Percentiles rank a stretch among this genome's conserved stretches.
phyloP scores from a whole-genome alignment of 53 echinoderm and acorn worm genomes.

The Actinopyga echinites region DNA sequence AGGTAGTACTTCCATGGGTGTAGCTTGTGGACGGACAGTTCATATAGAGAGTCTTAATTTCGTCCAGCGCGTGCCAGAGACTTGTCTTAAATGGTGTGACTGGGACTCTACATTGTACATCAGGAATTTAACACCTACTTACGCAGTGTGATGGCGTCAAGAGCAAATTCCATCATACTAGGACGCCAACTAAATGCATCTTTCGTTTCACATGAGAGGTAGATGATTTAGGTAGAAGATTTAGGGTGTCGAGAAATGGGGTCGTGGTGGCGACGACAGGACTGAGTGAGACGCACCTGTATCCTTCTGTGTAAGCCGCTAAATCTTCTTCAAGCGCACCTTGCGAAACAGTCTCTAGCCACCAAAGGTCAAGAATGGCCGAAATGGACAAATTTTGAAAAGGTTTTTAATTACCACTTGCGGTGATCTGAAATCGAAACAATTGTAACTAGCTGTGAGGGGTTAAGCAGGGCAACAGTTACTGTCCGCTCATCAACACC shows the following conservation, averaged over 20 bases:
- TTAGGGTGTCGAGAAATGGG: too few relatives aligned
- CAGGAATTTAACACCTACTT: constrained; percentile 9
- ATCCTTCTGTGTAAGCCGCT: too few relatives aligned
- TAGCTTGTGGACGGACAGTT: too few relatives aligned
- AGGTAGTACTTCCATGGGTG: too few relatives aligned
- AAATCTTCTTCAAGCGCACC: background rate
- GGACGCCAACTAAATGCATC: constrained; percentile 34
- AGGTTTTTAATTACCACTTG: constrained; percentile 27
- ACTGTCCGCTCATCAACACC: constrained; percentile 6
- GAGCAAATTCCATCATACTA: constrained; percentile 19
- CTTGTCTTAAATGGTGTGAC: too few relatives aligned
- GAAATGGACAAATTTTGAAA: constrained; percentile 44
- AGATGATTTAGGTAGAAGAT: too few relatives aligned
- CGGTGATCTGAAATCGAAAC: constrained; percentile 37
- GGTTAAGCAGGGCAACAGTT: background rate
- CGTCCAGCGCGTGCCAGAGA: too few relatives aligned
- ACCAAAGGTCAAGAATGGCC: constrained; percentile 11
- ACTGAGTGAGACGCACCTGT: too few relatives aligned
- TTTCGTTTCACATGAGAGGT: constrained; percentile 21
- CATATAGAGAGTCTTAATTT: too few relatives aligned
- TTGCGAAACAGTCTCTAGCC: background rate
- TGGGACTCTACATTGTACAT: too few relatives aligned
- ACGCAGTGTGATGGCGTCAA: constrained; percentile 44
- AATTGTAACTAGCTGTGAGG: constrained; percentile 28
- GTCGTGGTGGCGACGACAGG: too few relatives aligned